These are phyloP conservation scores for Meriones unguiculatus DNA, from an alignment of 2,113 vertebrate species.

Conservation along the genomic window DNA sequence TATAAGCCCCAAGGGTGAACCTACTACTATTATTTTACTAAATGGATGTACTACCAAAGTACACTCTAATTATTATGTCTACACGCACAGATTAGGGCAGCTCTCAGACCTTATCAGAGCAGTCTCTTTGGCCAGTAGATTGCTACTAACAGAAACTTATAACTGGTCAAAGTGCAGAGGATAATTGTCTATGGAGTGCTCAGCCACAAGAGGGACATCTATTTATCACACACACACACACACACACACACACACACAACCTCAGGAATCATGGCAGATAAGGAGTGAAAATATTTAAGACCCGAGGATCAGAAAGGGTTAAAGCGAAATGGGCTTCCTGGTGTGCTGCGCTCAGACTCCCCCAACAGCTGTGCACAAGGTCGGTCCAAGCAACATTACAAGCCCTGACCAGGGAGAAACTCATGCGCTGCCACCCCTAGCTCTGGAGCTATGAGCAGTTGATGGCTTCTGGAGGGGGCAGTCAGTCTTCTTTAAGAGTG, in stretches of 20 bases:
- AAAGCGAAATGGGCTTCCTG: not conserved
- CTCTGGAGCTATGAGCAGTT: not conserved
- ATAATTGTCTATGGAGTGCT: not conserved
- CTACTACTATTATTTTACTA: not conserved
- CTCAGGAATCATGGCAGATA: not conserved
- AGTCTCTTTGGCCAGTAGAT: not conserved
- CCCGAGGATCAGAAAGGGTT: not conserved
- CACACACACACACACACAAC: not conserved
- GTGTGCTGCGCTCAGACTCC: not conserved
- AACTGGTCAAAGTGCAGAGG: not conserved
- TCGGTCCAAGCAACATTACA: not conserved
- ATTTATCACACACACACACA: too few relatives aligned
- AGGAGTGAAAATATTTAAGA: not conserved
- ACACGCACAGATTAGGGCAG: not conserved
- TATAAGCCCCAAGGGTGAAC: not conserved
- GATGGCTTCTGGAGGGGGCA: not conserved
- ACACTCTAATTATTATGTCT: not conserved
- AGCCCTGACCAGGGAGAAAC: not conserved
- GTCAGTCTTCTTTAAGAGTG: not conserved
- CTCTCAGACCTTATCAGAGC: not conserved
- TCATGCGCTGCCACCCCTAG: not conserved
- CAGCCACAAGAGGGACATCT: not conserved
- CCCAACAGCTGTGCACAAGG: not conserved
- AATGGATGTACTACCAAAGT: not conserved
- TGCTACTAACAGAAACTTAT: not conserved